Conservation (phyloP, 1,140 invertebrate species). For the Bombus sibiricus region DNA sequence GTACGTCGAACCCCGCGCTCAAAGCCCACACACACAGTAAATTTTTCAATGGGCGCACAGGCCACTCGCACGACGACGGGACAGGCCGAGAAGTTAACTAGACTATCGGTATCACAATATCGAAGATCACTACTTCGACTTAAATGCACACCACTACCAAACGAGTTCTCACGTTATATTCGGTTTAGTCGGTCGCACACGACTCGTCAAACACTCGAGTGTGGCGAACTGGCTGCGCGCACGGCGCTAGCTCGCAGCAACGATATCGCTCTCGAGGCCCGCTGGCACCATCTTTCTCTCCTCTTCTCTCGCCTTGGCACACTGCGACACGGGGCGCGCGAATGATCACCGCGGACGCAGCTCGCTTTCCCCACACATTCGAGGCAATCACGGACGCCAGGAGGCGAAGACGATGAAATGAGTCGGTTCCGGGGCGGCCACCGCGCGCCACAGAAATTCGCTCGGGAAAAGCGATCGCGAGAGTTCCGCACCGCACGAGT, state of each 20-base stretch:
- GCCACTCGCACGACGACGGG: slow-evolving; percentile 45
- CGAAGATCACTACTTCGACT: slow-evolving; percentile 53
- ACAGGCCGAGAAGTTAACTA: slow-evolving; percentile 35
- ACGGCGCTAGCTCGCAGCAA: slow-evolving; percentile 75
- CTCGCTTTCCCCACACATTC: slow-evolving; percentile 68
- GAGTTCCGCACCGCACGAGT: slow-evolving; percentile 82
- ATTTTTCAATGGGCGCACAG: slow-evolving; percentile 49
- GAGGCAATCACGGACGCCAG: slow-evolving; percentile 65
- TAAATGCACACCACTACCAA: slow-evolving; percentile 48
- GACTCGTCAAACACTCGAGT: slow-evolving; percentile 69
- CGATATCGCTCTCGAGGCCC: slow-evolving; percentile 68
- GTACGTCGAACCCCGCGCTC: slow-evolving; percentile 63
- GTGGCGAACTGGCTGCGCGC: slow-evolving; percentile 76
- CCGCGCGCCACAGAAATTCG: slow-evolving; percentile 72
- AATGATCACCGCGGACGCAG: slow-evolving; percentile 73
- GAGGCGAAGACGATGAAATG: slow-evolving; percentile 64
- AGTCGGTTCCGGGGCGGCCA: slow-evolving; percentile 66
- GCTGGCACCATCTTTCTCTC: slow-evolving; percentile 77
- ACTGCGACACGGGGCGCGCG: slow-evolving; percentile 69
- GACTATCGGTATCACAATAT: slow-evolving; percentile 29
- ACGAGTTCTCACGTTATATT: slow-evolving; percentile 31
- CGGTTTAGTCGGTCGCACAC: slow-evolving; percentile 49
- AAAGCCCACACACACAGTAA: slow-evolving; percentile 53
- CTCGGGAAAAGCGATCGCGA: slow-evolving; percentile 72
- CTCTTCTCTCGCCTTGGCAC: slow-evolving; percentile 64